Percentiles rank a stretch among this genome's conserved stretches.
phyloP scores from a whole-genome alignment of 2,888 invertebrate genomes.

The Limnephilus marmoratus region DNA sequence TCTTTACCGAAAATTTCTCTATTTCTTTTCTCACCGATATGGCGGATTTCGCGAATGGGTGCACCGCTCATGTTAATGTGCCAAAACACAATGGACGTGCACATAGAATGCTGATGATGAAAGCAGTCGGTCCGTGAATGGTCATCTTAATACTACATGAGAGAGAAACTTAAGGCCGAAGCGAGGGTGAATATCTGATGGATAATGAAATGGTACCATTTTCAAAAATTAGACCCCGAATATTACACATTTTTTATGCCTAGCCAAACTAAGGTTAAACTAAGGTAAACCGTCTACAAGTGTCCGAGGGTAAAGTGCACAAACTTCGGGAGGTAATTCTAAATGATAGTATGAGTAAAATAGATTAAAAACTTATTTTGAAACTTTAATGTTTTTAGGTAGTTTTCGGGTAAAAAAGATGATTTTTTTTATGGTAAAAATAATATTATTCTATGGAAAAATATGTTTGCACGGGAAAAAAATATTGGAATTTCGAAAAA shows the following conservation, averaged over 20 bases:
- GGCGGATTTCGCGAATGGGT: background rate
- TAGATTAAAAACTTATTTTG: no score
- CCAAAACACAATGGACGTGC: background rate
- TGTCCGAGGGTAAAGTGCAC: no score
- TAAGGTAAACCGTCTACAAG: no score
- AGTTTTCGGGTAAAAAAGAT: no score
- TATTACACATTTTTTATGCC: background rate
- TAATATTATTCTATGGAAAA: no score
- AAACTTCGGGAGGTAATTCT: no score
- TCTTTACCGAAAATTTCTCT: background rate
- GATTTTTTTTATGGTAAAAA: no score
- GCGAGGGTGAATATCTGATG: background rate
- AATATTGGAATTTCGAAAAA: no score
- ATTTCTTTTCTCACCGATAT: background rate
- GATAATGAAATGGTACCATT: background rate
- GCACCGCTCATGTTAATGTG: background rate
- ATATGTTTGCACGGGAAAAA: no score
- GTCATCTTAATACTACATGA: background rate
- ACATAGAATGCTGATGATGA: background rate
- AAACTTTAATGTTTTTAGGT: no score
- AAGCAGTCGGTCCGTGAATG: background rate
- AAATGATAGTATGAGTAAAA: no score
- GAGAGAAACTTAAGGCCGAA: background rate
- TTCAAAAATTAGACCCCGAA: background rate
- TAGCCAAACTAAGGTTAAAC: no score